These are phyloP conservation scores for Austrofundulus limnaeus DNA, from an alignment of 2,113 vertebrate genomes.

Conservation along the genomic window DNA sequence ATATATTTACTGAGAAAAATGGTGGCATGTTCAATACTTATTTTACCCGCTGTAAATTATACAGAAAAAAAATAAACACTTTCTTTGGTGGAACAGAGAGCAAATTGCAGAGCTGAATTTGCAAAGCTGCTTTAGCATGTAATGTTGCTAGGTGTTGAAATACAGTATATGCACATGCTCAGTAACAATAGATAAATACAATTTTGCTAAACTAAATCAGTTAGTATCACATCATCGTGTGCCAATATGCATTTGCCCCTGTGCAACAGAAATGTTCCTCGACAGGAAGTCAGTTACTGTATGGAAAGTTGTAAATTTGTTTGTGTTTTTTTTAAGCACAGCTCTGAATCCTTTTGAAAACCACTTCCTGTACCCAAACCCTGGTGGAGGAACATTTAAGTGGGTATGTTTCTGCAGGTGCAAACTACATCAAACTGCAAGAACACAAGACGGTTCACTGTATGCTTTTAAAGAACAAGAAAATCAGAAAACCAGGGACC, in stretches of 20 bases:
- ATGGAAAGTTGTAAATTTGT: slow-evolving; percentile 52
- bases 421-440: slow-evolving; percentile 16
- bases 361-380: slow-evolving; percentile 65
- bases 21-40: too few relatives aligned
- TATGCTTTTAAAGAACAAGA: slow-evolving; percentile 3
- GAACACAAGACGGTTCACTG: slow-evolving; percentile 10
- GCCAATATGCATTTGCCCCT: not conserved
- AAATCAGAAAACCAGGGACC: slow-evolving; percentile 11
- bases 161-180: not conserved
- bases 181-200: not conserved
- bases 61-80: slow-evolving; percentile 19
- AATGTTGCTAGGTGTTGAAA: slow-evolving; percentile 3
- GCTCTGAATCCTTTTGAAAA: slow-evolving; percentile 15
- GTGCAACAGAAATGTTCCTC: slow-evolving; percentile 10
- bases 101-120: slow-evolving; percentile 37
- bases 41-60: too few relatives aligned
- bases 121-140: slow-evolving; percentile 1
- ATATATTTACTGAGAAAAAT: too few relatives aligned
- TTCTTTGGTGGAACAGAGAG: slow-evolving; percentile 26
- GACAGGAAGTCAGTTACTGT: slow-evolving; percentile 51
- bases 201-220: not conserved
- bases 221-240: not conserved
- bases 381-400: not conserved
- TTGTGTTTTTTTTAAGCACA: slow-evolving; percentile 34
- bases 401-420: slow-evolving; percentile 37